Percentiles rank a stretch among this genome's conserved stretches.
These are phyloP conservation scores for Trachemys scripta DNA, from an alignment of 2,113 vertebrate species.

Conservation along the genomic window DNA sequence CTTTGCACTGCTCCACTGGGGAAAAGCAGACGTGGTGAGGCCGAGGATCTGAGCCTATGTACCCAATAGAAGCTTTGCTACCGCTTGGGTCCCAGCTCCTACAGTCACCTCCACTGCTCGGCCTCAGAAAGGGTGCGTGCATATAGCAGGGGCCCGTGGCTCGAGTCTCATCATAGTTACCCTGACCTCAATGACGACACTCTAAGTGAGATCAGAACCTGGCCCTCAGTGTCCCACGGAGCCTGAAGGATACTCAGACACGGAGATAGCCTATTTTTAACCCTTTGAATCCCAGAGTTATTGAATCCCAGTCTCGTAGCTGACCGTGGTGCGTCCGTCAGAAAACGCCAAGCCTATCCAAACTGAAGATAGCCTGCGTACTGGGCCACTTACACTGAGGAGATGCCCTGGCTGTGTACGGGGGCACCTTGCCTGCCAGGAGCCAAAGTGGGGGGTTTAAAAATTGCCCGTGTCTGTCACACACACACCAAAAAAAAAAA, in stretches of 20 bases:
- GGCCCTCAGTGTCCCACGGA: neutral
- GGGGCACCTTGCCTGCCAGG: rapidly evolving
- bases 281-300: neutral
- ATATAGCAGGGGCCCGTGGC: neutral
- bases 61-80: rapidly evolving
- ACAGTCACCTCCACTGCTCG: neutral
- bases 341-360: neutral
- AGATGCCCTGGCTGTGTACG: neutral
- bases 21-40: neutral
- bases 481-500: neutral
- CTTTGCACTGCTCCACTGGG: neutral
- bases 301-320: neutral
- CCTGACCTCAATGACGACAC: neutral
- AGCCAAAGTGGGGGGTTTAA: neutral
- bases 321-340: neutral
- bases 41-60: neutral
- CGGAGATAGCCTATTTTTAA: neutral
- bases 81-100: neutral
- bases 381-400: rapidly evolving
- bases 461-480: neutral
- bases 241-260: neutral
- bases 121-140: neutral
- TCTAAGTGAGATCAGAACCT: neutral
- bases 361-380: neutral
- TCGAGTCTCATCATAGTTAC: neutral